Evolutionary conservation across 35 echinoderm and acorn worm genomes (phyloP), one percentile per base, ranked within the genome.

Genomic region (Nesometra sesokonis): DNA sequence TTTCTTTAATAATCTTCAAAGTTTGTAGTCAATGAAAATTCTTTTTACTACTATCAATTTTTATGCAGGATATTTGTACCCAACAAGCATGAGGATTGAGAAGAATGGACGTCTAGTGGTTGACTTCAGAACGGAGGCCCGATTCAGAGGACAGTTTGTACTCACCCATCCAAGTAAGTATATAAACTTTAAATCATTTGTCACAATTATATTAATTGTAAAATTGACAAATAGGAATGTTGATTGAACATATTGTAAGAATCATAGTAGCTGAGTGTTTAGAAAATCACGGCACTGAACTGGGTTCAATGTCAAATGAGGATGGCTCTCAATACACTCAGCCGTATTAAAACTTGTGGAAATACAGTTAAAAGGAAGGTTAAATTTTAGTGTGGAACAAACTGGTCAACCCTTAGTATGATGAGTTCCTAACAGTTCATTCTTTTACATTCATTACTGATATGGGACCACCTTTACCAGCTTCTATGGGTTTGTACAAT

Each of bases 51-150:
- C 5, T 43, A 43, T 43, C 15, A 7, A 43, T n/a, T 33, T 90
- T 47, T 30, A 37, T 27, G 3, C 89, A 94, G 96, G 96, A 79
- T 89, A 90, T 78, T 78, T 99, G 96, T 99, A 92, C 88, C 96
- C 96, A 88, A 99, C 96, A 47, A 99, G 96, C 84, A 99, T 99
- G 96, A 82, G 96, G 30, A 99, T 99, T 80, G 79, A 99, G 36
- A 90, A 99, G 86, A 89, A 94, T 32, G 96, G 96, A 76, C 84
- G 90, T 27, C 90, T 99, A 39, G 93, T 99, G 0, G 92, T 99
- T 82, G 94, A 99, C 96, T 99, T 99, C 96, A 89, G 93, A 57
- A 99, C 96, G 7, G 96, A 99, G 17, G 96, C 96, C 30, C 90
- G 89, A 33, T 99, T 99, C 88, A 87, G 85, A 33, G 96, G 96